These are phyloP conservation scores for Cactoblastis cactorum DNA, from an alignment of 2,888 invertebrate genomes.

Conservation along the genomic window DNA sequence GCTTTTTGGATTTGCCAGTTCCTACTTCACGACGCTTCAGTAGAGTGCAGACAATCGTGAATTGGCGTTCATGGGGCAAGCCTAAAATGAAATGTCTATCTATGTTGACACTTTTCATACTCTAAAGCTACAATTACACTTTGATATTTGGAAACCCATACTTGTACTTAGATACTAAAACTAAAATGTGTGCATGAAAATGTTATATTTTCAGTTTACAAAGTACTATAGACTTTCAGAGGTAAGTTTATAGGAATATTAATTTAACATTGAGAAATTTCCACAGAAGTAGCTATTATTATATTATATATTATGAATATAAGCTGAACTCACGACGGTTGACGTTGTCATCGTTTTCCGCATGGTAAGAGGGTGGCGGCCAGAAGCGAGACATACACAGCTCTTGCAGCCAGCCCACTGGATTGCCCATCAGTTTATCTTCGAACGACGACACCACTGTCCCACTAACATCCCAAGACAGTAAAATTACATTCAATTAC, in stretches of 20 bases:
- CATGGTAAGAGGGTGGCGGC: constrained; percentile 96
- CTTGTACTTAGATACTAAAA: too few relatives aligned
- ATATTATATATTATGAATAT: neutral
- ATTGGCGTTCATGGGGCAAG: constrained; percentile 95
- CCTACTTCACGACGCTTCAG: constrained; percentile 91
- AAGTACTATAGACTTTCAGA: too few relatives aligned
- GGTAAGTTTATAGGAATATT: too few relatives aligned
- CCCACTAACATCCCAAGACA: constrained; percentile 40
- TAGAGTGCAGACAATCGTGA: constrained; percentile 94
- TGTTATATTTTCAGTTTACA: too few relatives aligned
- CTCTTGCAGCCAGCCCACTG: constrained; percentile 96
- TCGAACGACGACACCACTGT: constrained; percentile 82
- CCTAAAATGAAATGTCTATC: constrained; percentile 73
- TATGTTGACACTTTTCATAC: too few relatives aligned
- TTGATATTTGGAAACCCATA: neutral
- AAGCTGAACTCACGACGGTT: constrained; percentile 63
- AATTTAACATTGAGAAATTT: too few relatives aligned
- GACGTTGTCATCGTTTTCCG: constrained; percentile 86
- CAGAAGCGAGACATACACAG: constrained; percentile 97
- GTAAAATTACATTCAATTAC: neutral
- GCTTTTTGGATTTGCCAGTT: constrained; percentile 96
- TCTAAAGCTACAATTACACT: too few relatives aligned
- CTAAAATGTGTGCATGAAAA: too few relatives aligned
- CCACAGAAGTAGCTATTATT: neutral
- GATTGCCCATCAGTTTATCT: constrained; percentile 93